Evolutionary conservation across 1,140 invertebrate genomes (phyloP).

Genomic region (Drosophila punjabiensis): DNA sequence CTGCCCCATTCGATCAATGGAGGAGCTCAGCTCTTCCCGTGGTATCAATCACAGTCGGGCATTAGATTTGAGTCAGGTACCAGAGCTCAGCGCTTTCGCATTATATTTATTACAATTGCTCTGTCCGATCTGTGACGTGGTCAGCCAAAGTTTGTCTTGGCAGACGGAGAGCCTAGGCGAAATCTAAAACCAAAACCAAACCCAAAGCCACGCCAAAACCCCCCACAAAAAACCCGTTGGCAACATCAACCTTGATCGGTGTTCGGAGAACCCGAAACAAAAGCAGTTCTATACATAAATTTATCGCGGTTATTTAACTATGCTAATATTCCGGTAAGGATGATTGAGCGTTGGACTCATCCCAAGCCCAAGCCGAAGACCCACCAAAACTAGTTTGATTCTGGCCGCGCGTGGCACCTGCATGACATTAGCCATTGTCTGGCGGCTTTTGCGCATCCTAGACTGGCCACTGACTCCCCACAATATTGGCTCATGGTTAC

Average conservation of each 20-base stretch:
- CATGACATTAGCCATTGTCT: slow-evolving; percentile 24
- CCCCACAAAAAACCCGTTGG: slow-evolving; percentile 59
- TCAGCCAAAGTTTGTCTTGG: slow-evolving; percentile 2
- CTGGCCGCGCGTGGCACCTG: slow-evolving; percentile 39
- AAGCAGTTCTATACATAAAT: slow-evolving; percentile 72
- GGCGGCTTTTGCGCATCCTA: neutral
- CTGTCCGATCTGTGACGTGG: slow-evolving; percentile 41
- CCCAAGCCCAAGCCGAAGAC: slow-evolving; percentile 19
- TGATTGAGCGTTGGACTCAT: slow-evolving; percentile 52
- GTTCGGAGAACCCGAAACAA: slow-evolving; percentile 59
- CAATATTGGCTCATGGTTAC: neutral
- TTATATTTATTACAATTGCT: slow-evolving; percentile 27
- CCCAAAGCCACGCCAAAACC: slow-evolving; percentile 27
- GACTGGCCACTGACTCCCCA: neutral
- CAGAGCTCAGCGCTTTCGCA: slow-evolving; percentile 11
- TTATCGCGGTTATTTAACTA: slow-evolving; percentile 68
- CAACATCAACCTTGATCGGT: slow-evolving; percentile 62
- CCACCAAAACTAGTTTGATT: slow-evolving; percentile 32
- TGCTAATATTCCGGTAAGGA: slow-evolving; percentile 80
- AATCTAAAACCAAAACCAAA: slow-evolving; percentile 12
- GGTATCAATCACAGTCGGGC: slow-evolving; percentile 45
- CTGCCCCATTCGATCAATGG: slow-evolving; percentile 72
- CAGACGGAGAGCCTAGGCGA: neutral
- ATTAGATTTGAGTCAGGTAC: slow-evolving; percentile 65
- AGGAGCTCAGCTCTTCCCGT: slow-evolving; percentile 35